These are phyloP conservation scores for Pseudomyrmex pallidus DNA, from an alignment of 1,140 invertebrate genomes.

Conservation along the genomic window DNA sequence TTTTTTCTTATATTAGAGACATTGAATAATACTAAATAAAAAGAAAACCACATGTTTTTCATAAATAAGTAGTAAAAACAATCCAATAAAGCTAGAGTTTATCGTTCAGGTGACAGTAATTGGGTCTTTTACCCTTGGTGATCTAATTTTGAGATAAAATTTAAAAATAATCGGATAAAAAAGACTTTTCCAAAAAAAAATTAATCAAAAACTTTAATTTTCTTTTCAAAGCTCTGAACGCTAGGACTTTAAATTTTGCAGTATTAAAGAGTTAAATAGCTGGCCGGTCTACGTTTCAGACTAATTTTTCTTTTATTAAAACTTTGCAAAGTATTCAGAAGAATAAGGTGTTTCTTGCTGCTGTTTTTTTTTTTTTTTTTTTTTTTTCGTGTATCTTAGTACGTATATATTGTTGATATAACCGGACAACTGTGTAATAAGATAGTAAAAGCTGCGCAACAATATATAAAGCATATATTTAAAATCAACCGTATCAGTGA, in stretches of 20 bases:
- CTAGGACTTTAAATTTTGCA: slow-evolving; percentile 30
- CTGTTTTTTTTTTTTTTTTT: neutral
- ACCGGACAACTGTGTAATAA: slow-evolving; percentile 34
- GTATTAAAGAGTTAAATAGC: slow-evolving; percentile 24
- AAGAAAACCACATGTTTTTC: no score
- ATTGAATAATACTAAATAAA: no score
- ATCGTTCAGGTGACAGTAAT: no score
- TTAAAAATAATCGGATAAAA: no score
- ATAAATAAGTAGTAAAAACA: no score
- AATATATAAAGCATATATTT: neutral
- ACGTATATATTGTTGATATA: neutral
- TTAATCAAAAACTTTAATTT: neutral
- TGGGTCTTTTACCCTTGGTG: no score
- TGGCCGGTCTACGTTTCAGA: slow-evolving; percentile 7
- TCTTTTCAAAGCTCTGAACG: neutral
- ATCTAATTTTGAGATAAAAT: no score
- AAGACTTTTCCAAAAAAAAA: no score
- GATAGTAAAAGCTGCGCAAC: slow-evolving; percentile 20
- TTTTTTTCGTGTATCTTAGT: neutral
- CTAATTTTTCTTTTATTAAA: neutral
- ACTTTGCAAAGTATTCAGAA: slow-evolving; percentile 4
- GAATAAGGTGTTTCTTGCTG: neutral
- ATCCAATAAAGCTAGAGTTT: no score
- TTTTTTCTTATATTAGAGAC: no score
- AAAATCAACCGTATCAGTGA: slow-evolving; percentile 12